These are phyloP conservation scores for Tiaroga cobitis DNA, from an alignment of 2,797 vertebrate genomes.

Conservation along the genomic window DNA sequence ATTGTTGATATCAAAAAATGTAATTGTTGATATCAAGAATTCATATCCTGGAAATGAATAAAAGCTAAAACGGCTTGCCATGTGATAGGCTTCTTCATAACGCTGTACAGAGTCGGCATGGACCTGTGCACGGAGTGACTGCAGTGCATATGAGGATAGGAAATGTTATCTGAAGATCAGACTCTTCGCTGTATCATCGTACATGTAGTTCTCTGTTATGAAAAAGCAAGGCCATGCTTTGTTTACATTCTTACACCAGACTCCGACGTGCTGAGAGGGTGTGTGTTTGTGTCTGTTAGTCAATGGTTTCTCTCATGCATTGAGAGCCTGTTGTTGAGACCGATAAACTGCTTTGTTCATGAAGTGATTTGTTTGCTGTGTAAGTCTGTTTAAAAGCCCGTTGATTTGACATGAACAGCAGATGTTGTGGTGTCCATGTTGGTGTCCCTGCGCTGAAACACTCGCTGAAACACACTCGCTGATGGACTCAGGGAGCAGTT, in stretches of 20 bases:
- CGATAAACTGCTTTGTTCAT: not conserved
- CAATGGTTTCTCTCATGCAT: not conserved
- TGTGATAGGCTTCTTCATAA: too few species aligned
- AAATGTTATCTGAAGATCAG: not conserved
- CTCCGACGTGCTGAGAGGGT: not conserved
- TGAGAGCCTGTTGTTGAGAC: not conserved
- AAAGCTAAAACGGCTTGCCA: too few species aligned
- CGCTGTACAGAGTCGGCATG: not conserved
- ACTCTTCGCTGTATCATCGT: constrained; percentile 11
- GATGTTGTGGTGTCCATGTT: not conserved
- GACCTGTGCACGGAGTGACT: not conserved
- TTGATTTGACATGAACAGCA: not conserved
- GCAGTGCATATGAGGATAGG: not conserved
- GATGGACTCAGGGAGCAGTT: not conserved
- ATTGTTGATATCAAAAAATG: too few species aligned
- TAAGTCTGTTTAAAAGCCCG: not conserved
- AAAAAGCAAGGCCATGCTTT: constrained; percentile 5
- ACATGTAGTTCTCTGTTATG: constrained; percentile 8
- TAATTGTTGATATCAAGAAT: too few species aligned
- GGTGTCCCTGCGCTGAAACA: not conserved
- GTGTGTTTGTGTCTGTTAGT: not conserved
- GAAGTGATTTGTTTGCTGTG: not conserved
- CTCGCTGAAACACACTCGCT: not conserved
- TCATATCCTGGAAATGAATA: too few species aligned
- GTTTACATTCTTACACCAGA: constrained; percentile 14